Conservation (phyloP, 2,888 invertebrate genomes). For the Alsophila aescularia region DNA sequence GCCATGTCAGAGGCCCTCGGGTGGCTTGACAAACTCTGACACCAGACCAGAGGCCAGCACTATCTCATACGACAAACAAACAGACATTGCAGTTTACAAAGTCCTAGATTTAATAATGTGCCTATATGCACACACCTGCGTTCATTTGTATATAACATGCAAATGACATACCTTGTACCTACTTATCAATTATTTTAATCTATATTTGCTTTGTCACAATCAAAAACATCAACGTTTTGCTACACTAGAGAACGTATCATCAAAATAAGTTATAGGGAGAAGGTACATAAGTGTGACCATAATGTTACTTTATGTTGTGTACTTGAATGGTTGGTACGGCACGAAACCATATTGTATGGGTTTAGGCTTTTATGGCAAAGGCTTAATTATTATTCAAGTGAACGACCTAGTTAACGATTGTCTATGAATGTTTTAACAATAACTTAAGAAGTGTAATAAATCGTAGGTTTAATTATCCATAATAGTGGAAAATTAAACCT, state of each 20-base stretch:
- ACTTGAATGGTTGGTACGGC: background rate
- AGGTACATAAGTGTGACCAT: background rate
- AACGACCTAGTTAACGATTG: background rate
- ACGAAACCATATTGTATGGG: background rate
- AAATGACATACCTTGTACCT: background rate
- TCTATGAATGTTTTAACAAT: too few relatives aligned
- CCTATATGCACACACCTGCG: background rate
- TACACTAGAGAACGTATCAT: background rate
- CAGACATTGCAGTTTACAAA: too few relatives aligned
- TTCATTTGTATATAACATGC: background rate
- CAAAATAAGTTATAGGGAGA: background rate
- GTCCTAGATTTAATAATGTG: background rate
- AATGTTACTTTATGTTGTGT: too few relatives aligned
- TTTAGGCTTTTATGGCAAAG: background rate
- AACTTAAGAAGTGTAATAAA: too few relatives aligned
- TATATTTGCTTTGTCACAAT: background rate
- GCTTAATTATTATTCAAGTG: background rate
- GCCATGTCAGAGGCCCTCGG: too few relatives aligned
- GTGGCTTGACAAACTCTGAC: too few relatives aligned
- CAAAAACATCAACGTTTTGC: background rate
- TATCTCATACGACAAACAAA: too few relatives aligned
- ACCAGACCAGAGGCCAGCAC: too few relatives aligned
- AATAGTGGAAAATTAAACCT: too few relatives aligned
- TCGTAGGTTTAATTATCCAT: too few relatives aligned
- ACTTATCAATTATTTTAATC: background rate